Conservation (phyloP, 2,113 vertebrate genomes). For the Actenoides lindsayi region DNA sequence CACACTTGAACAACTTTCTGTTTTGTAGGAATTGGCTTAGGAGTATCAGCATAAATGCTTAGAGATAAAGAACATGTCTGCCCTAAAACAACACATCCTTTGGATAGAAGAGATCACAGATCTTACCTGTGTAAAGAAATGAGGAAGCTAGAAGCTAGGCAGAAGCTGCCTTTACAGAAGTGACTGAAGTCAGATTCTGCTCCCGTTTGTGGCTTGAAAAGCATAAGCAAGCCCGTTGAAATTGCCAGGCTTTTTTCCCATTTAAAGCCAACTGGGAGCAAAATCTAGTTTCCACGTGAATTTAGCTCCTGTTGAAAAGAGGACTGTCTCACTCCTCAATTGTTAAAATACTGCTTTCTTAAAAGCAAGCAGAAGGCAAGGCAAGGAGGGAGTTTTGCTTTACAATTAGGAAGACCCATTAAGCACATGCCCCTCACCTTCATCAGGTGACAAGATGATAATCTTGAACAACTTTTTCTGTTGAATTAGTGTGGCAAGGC, state of each 20-base stretch:
- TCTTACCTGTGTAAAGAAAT: neutral
- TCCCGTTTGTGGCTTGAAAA: neutral
- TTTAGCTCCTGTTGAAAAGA: neutral
- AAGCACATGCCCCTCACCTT: neutral
- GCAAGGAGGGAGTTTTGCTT: neutral
- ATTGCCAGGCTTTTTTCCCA: neutral
- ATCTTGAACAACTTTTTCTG: neutral
- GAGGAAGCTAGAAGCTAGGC: neutral
- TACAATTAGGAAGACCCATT: neutral
- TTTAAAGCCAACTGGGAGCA: neutral
- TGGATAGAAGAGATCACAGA: neutral
- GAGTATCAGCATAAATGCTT: neutral
- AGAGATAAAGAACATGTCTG: neutral
- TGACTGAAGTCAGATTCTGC: neutral
- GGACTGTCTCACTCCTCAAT: neutral
- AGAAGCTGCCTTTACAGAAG: neutral
- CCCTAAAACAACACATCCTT: neutral
- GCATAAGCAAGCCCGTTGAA: neutral
- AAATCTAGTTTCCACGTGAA: neutral
- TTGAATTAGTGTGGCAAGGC: neutral
- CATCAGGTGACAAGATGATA: slow-evolving; percentile 2
- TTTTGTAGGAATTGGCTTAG: neutral
- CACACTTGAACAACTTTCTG: neutral
- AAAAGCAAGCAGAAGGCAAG: neutral
- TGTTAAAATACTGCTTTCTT: neutral